These are phyloP conservation scores for Teinopalpus imperialis DNA, from an alignment of 2,888 invertebrate species.

Conservation along the genomic window DNA sequence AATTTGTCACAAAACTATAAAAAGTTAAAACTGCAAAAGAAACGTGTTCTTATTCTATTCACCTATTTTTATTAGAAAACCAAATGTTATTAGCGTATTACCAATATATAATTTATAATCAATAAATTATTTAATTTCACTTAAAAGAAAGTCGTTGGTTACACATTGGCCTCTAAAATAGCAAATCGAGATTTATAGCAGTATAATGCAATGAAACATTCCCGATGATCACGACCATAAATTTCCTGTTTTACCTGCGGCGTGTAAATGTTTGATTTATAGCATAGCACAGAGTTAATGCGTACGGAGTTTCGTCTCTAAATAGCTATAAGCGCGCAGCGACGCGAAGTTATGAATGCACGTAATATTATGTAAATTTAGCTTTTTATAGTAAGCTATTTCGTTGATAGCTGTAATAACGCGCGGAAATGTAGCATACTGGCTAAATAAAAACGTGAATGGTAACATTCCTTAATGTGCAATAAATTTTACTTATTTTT, in stretches of 20 bases:
- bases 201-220: conserved; percentile 52
- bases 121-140: too few relatives aligned
- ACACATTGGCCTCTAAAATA: conserved; percentile 27
- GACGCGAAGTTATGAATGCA: conserved; percentile 26
- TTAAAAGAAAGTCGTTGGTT: too few relatives aligned
- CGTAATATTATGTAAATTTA: conserved; percentile 28
- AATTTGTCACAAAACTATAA: too few relatives aligned
- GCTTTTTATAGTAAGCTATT: conserved; percentile 28
- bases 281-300: conserved; percentile 42
- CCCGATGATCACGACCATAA: conserved; percentile 60
- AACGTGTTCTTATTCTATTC: too few relatives aligned
- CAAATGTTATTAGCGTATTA: too few relatives aligned
- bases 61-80: too few relatives aligned
- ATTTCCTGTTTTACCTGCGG: conserved; percentile 48
- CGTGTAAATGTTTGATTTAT: conserved; percentile 58
- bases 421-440: conserved; percentile 25
- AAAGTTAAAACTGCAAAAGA: too few relatives aligned
- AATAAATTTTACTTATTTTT: conserved; percentile 19
- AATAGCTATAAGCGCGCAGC: conserved; percentile 33
- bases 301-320: conserved; percentile 41
- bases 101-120: too few relatives aligned
- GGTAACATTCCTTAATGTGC: conserved; percentile 24
- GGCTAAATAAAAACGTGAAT: conserved; percentile 25
- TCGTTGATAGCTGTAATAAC: conserved; percentile 27
- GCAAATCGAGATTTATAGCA: conserved; percentile 37